Conservation (phyloP, 2,888 invertebrate species). For the Pollenia amentaria region DNA sequence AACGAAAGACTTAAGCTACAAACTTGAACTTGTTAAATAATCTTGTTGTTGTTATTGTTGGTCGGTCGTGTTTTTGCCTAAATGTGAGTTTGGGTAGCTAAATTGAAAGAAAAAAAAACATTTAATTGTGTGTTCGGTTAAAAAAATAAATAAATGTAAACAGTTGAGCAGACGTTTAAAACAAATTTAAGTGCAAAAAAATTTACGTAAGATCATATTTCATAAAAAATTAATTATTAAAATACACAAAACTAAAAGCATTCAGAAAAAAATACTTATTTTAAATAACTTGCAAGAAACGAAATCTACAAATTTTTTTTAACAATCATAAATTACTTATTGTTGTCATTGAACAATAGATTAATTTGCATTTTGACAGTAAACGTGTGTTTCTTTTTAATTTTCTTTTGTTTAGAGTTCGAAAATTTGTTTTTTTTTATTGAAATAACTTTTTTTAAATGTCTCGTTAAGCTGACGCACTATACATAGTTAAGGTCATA, state of each 20-base stretch:
- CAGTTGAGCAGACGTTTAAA: neutral
- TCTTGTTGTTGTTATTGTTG: conserved; percentile 51
- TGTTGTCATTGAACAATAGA: conserved; percentile 54
- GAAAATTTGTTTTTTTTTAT: conserved; percentile 27
- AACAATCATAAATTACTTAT: conserved; percentile 42
- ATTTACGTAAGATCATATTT: conserved; percentile 35
- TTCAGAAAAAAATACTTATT: conserved; percentile 37
- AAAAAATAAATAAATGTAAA: conserved; percentile 16
- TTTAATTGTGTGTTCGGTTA: neutral
- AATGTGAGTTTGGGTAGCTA: conserved; percentile 31
- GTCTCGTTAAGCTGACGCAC: conserved; percentile 5
- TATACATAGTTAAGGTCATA: conserved; percentile 11
- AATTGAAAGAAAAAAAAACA: conserved; percentile 33
- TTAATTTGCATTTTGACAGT: conserved; percentile 27
- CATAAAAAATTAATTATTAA: conserved; percentile 8
- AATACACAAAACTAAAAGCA: conserved; percentile 5
- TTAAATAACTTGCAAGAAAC: conserved; percentile 1
- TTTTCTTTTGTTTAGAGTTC: conserved; percentile 11
- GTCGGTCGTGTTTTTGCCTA: conserved; percentile 39
- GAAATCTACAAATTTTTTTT: neutral
- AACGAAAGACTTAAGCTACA: conserved; percentile 79
- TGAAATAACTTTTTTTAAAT: neutral
- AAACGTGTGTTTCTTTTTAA: conserved; percentile 28
- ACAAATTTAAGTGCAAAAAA: neutral
- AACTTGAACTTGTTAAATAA: conserved; percentile 80